phyloP scores from a whole-genome alignment of 2,113 vertebrate species.

The Peucedramus taeniatus region DNA sequence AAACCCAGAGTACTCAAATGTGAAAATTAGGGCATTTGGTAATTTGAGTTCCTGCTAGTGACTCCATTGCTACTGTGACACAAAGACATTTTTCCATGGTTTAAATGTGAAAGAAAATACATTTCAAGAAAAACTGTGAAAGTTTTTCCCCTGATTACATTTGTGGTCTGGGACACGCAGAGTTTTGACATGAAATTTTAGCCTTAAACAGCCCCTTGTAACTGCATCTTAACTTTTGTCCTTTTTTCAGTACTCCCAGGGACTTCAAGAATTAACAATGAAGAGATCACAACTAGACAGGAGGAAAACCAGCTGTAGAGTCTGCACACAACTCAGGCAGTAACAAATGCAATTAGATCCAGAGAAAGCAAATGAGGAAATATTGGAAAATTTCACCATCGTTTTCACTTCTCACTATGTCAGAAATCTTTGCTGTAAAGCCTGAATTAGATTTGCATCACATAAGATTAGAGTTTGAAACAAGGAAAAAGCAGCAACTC shows the following conservation, averaged over 20 bases:
- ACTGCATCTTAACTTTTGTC: neutral
- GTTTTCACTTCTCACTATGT: neutral
- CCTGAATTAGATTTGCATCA: neutral
- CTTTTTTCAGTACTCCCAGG: neutral
- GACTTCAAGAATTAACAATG: neutral
- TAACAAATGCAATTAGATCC: neutral
- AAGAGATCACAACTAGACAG: neutral
- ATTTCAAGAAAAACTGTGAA: neutral
- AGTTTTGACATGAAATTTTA: neutral
- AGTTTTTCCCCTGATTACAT: neutral
- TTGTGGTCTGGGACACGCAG: neutral
- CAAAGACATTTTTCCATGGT: neutral
- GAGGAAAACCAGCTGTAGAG: neutral
- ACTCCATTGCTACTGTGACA: neutral
- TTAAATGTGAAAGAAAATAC: neutral
- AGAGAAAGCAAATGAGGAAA: neutral
- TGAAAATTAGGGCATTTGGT: neutral
- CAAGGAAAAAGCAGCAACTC: neutral
- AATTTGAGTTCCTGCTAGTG: neutral
- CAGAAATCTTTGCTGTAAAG: neutral
- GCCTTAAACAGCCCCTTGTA: neutral
- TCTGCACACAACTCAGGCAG: neutral
- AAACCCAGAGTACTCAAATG: neutral
- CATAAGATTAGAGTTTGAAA: neutral
- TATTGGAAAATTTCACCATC: neutral